phyloP scores from a whole-genome alignment of 2,797 vertebrate species.

The Bufotes viridis region DNA sequence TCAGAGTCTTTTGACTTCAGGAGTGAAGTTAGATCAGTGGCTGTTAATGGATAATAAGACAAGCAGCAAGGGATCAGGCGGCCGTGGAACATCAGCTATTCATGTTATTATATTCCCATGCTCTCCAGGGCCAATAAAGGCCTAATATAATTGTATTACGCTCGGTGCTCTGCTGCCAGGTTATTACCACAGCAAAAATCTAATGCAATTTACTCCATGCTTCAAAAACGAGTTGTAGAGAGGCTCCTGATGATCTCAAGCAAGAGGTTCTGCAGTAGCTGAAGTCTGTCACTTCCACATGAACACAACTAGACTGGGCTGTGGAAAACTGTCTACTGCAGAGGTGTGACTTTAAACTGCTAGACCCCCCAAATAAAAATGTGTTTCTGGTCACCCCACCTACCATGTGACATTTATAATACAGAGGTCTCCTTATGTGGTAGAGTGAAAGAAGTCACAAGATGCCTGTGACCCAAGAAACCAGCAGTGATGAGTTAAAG shows the following conservation, averaged over 20 bases:
- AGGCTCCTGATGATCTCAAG: not conserved
- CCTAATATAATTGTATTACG: not conserved
- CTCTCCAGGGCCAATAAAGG: not conserved
- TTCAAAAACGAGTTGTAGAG: not conserved
- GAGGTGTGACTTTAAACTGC: too few relatives aligned
- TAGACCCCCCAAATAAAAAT: too few relatives aligned
- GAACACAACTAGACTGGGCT: not conserved
- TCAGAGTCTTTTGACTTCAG: not conserved
- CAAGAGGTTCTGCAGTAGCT: slow-evolving; percentile 1
- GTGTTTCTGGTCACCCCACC: too few relatives aligned
- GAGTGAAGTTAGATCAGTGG: not conserved
- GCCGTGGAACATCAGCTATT: not conserved
- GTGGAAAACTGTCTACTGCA: too few relatives aligned
- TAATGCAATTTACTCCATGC: not conserved
- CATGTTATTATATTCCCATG: not conserved
- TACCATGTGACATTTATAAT: too few relatives aligned
- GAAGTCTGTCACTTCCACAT: not conserved
- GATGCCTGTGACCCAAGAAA: too few relatives aligned
- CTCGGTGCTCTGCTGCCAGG: not conserved
- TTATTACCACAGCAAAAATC: not conserved
- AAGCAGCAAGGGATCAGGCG: not conserved
- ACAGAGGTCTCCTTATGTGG: too few relatives aligned
- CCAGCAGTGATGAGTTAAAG: too few relatives aligned
- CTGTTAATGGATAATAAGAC: not conserved
- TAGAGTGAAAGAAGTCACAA: too few relatives aligned